Percentiles rank a stretch among this genome's conserved stretches.
These are phyloP conservation scores for Enteromius viviparus DNA, from an alignment of 2,797 vertebrate genomes.

Conservation along the genomic window DNA sequence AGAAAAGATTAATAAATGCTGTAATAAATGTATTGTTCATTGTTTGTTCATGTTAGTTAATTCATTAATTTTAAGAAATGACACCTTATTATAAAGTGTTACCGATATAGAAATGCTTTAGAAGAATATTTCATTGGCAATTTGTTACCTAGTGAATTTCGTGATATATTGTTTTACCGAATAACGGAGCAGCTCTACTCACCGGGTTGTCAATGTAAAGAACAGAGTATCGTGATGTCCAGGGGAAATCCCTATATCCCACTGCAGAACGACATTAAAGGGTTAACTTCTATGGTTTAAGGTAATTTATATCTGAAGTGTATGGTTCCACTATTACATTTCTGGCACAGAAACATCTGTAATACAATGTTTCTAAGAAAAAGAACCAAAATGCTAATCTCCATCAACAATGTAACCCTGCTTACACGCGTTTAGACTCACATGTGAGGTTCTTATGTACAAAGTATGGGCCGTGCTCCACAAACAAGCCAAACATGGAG, in stretches of 20 bases:
- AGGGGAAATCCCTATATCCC: slow-evolving; percentile 76
- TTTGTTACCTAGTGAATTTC: too few relatives aligned
- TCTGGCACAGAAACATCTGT: not conserved
- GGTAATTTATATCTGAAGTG: not conserved
- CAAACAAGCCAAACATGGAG: slow-evolving; percentile 91
- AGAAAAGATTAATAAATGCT: too few relatives aligned
- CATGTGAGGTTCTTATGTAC: slow-evolving; percentile 83
- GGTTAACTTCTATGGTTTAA: not conserved
- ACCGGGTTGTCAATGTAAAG: slow-evolving; percentile 85
- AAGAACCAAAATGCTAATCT: not conserved
- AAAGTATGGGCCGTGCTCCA: slow-evolving; percentile 88
- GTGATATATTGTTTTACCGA: too few relatives aligned
- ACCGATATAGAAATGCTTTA: too few relatives aligned
- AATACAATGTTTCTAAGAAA: not conserved
- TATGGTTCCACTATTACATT: not conserved
- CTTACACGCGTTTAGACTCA: slow-evolving; percentile 62
- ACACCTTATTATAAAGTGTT: too few relatives aligned
- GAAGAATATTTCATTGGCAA: too few relatives aligned
- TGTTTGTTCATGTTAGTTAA: not conserved
- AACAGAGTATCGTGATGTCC: slow-evolving; percentile 82
- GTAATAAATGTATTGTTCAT: not conserved
- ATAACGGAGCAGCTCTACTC: slow-evolving; percentile 48
- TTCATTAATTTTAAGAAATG: too few relatives aligned
- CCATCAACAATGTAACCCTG: not conserved
- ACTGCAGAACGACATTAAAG: slow-evolving; percentile 70